Evolutionary conservation across 2,797 vertebrate species (phyloP).

Genomic region (Enteromius radiatus): DNA sequence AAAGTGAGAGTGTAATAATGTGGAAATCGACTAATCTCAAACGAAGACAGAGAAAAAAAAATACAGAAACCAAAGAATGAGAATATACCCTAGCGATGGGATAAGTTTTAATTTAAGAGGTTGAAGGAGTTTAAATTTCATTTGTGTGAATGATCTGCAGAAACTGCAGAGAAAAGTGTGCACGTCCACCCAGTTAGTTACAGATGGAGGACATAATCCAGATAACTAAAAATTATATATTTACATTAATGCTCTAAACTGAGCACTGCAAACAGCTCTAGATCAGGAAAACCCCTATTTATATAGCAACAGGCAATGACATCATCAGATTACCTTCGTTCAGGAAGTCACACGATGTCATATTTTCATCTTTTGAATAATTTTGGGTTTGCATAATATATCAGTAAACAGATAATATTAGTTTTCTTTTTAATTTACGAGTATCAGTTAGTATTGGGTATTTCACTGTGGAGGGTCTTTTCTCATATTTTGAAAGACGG

Average conservation of each 20-base stretch:
- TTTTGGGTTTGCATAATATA: too few species aligned
- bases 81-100: constrained; percentile 59
- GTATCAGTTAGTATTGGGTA: not conserved
- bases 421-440: not conserved
- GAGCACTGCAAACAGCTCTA: not conserved
- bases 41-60: constrained; percentile 30
- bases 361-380: not conserved
- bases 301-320: not conserved
- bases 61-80: constrained; percentile 32
- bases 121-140: constrained; percentile 69
- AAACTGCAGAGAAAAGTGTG: not conserved
- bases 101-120: constrained; percentile 70
- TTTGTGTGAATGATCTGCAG: constrained; percentile 60
- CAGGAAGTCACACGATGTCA: constrained; percentile 6
- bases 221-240: not conserved
- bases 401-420: not conserved
- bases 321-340: not conserved
- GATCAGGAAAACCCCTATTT: not conserved
- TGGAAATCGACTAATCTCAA: constrained; percentile 33
- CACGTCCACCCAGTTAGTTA: not conserved
- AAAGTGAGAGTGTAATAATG: constrained; percentile 50
- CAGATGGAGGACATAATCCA: not conserved
- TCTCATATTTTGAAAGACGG: not conserved
- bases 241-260: not conserved
- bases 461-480: not conserved